Evolutionary conservation across 2,888 invertebrate genomes (phyloP).

Genomic region (Cryptosula pallasiana): DNA sequence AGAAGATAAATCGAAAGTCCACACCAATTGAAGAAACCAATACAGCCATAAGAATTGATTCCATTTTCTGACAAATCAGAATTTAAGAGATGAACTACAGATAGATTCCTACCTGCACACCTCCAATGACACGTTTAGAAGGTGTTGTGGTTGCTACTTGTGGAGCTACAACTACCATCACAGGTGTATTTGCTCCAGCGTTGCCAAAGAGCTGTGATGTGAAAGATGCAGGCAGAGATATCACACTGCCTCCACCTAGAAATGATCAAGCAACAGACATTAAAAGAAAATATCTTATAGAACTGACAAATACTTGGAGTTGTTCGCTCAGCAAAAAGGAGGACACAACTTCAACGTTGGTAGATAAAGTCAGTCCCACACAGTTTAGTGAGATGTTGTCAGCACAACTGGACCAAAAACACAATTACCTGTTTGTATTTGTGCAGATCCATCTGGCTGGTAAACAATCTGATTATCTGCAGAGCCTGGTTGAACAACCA

Average conservation of each 20-base stretch:
- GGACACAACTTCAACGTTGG: not conserved
- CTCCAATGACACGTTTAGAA: slow-evolving; percentile 11
- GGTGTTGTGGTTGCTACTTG: not conserved
- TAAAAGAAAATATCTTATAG: not conserved
- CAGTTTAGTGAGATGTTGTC: too few relatives aligned
- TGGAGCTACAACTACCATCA: slow-evolving; percentile 21
- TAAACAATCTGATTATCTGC: slow-evolving; percentile 22
- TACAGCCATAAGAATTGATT: too few relatives aligned
- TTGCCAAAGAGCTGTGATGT: slow-evolving; percentile 18
- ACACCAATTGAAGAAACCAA: too few relatives aligned
- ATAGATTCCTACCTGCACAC: slow-evolving; percentile 10
- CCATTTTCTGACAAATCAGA: too few relatives aligned
- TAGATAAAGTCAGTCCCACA: too few relatives aligned
- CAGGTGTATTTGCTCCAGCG: slow-evolving; percentile 5
- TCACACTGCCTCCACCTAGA: slow-evolving; percentile 11
- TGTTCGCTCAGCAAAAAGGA: too few relatives aligned
- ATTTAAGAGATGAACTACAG: too few relatives aligned
- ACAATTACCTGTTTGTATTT: slow-evolving; percentile 19
- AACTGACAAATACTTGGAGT: not conserved
- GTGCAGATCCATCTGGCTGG: slow-evolving; percentile 20
- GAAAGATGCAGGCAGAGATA: slow-evolving; percentile 19
- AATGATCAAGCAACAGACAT: not conserved
- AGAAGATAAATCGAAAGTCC: not conserved
- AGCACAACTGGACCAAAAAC: too few relatives aligned
- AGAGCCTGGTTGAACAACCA: slow-evolving; percentile 8